Evolutionary conservation across 23 tunicate species (phyloP).

Genomic region (Phallusia fumigata): DNA sequence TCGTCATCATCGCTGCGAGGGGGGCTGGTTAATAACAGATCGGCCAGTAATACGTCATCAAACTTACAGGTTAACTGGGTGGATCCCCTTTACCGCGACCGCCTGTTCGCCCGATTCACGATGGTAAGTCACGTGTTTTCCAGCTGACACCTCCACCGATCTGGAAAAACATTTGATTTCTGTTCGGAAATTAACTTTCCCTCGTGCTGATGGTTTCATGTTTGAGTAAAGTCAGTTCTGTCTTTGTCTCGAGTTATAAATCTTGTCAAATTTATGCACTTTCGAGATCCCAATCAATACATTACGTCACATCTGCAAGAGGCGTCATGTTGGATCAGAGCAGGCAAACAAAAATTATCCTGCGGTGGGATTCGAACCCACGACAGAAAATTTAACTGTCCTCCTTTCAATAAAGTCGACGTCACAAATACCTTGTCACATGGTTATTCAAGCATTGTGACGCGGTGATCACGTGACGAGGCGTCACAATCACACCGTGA

Average conservation of each 20-base stretch:
- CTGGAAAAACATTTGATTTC: neutral
- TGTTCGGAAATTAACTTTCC: no score
- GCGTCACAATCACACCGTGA: neutral
- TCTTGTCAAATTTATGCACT: no score
- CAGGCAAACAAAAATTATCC: no score
- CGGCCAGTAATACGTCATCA: neutral
- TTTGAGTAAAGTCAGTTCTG: no score
- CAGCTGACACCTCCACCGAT: neutral
- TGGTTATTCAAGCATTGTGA: neutral
- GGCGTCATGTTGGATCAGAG: no score
- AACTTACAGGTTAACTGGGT: neutral
- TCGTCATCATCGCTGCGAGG: neutral
- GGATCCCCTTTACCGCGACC: neutral
- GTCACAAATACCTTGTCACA: neutral
- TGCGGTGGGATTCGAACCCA: no score
- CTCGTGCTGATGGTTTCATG: no score
- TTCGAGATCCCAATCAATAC: no score
- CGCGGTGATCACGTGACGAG: neutral
- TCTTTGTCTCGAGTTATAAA: no score
- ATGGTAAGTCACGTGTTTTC: neutral
- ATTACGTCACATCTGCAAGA: no score
- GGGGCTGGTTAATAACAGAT: neutral
- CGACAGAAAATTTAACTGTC: no score
- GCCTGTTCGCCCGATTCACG: neutral
- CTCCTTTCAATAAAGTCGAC: no score